phyloP scores from a whole-genome alignment of 2,888 invertebrate species.

The Pycnomerus fuliginosus region DNA sequence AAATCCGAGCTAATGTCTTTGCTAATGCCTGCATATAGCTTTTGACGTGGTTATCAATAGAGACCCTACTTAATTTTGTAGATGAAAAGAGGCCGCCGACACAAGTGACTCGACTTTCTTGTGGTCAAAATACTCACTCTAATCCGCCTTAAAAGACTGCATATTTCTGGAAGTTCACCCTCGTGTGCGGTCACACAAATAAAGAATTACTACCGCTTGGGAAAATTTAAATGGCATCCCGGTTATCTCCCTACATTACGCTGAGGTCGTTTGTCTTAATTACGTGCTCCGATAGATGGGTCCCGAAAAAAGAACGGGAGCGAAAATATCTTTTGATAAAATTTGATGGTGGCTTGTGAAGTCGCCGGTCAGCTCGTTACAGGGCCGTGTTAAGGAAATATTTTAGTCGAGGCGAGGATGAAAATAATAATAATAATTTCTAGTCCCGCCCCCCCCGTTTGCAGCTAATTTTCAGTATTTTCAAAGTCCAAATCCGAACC shows the following conservation, averaged over 20 bases:
- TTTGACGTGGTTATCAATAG: conserved; percentile 38
- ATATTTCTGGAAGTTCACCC: conserved; percentile 19
- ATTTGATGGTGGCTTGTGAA: too few species aligned
- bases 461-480: too few species aligned
- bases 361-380: too few species aligned
- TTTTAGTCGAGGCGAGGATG: too few species aligned
- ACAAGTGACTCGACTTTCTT: conserved; percentile 39
- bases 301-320: too few species aligned
- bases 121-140: conserved; percentile 34
- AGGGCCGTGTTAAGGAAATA: too few species aligned
- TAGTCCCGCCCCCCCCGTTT: too few species aligned
- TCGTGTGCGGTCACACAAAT: conserved; percentile 26
- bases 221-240: conserved; percentile 22
- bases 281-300: conserved; percentile 17
- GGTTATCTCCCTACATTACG: conserved; percentile 10
- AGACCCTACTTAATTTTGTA: conserved; percentile 11
- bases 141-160: conserved; percentile 33
- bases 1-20: conserved; percentile 23
- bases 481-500: too few species aligned
- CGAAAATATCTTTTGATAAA: too few species aligned
- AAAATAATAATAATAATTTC: too few species aligned
- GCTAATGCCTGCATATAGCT: conserved; percentile 29
- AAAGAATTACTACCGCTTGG: conserved; percentile 22
- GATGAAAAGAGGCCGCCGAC: conserved; percentile 34
- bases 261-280: conserved; percentile 24